A percentile compares a stretch with the other conserved stretches of the same genome.
These are phyloP conservation scores for Cyprinodon diabolis DNA, from an alignment of 2,797 vertebrate genomes.

Conservation along the genomic window DNA sequence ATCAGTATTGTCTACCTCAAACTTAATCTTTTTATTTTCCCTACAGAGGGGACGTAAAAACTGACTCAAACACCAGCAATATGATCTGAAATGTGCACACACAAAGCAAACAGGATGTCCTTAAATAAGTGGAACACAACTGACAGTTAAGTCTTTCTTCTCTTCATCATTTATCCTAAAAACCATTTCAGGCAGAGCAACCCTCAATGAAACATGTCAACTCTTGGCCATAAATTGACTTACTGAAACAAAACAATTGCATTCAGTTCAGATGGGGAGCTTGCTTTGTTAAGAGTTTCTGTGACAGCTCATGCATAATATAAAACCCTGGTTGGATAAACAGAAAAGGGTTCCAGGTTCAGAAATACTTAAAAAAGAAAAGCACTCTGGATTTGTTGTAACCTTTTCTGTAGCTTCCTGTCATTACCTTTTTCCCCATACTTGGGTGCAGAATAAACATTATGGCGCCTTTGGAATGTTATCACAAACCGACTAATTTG, in stretches of 20 bases:
- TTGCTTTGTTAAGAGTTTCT: slow-evolving; percentile 10
- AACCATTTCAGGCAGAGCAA: slow-evolving; percentile 4
- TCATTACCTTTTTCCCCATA: too few relatives aligned
- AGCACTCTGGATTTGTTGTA: slow-evolving; percentile 7
- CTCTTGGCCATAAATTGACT: slow-evolving; percentile 22
- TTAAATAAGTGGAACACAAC: slow-evolving; percentile 33
- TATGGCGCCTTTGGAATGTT: too few relatives aligned
- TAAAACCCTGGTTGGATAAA: slow-evolving; percentile 17
- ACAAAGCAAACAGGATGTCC: slow-evolving; percentile 57
- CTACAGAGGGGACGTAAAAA: slow-evolving; percentile 52
- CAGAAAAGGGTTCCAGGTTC: neutral
- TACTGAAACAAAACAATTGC: slow-evolving; percentile 22
- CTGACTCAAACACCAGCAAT: slow-evolving; percentile 13
- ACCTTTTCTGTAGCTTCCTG: slow-evolving; percentile 13
- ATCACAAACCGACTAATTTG: too few relatives aligned
- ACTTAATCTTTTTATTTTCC: slow-evolving; percentile 52
- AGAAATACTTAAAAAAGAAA: slow-evolving; percentile 22
- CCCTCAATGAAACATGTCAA: slow-evolving; percentile 4
- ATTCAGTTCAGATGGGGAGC: slow-evolving; percentile 7
- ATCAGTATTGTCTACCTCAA: slow-evolving; percentile 25
- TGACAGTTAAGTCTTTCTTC: slow-evolving; percentile 34
- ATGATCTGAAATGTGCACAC: slow-evolving; percentile 1
- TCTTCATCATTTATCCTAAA: slow-evolving; percentile 28
- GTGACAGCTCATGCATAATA: slow-evolving; percentile 20
- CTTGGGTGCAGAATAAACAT: too few relatives aligned